Percentiles rank a stretch among this genome's conserved stretches.
These are phyloP conservation scores for Lasioglossum calceatum DNA, from an alignment of 2,888 invertebrate genomes.

Conservation along the genomic window DNA sequence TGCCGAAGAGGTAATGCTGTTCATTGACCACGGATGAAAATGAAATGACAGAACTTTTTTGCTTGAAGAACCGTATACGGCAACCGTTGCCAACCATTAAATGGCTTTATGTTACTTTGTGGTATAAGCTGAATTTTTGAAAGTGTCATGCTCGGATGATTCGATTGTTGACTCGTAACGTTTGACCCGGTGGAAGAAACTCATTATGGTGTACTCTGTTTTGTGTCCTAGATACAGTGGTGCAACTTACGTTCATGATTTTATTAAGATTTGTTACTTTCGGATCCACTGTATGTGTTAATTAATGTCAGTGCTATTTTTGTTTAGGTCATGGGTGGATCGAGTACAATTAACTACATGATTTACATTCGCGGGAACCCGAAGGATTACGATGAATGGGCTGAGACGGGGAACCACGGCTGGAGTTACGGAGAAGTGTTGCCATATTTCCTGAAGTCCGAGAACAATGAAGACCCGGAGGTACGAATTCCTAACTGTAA, in stretches of 20 bases:
- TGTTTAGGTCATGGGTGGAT: constrained; percentile 86
- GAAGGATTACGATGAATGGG: constrained; percentile 86
- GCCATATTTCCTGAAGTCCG: constrained; percentile 85
- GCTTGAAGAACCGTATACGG: neutral
- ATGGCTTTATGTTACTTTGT: neutral
- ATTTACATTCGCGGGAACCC: constrained; percentile 87
- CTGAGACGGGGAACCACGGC: constrained; percentile 85
- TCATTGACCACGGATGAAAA: neutral
- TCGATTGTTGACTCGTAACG: neutral
- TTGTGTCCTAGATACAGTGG: neutral
- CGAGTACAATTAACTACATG: constrained; percentile 87
- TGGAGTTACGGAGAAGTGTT: constrained; percentile 86
- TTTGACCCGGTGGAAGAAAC: neutral
- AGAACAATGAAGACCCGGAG: constrained; percentile 82
- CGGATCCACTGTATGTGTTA: neutral
- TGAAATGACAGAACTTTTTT: neutral
- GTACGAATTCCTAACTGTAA: constrained; percentile 49
- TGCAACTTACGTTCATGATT: no score
- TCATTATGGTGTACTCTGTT: neutral
- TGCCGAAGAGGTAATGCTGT: neutral
- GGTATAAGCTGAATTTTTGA: neutral
- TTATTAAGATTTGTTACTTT: neutral
- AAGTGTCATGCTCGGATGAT: neutral
- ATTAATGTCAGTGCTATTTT: neutral
- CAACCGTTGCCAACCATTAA: neutral